Evolutionary conservation across 2,888 invertebrate species (phyloP).

Genomic region (Morinoia aosen): DNA sequence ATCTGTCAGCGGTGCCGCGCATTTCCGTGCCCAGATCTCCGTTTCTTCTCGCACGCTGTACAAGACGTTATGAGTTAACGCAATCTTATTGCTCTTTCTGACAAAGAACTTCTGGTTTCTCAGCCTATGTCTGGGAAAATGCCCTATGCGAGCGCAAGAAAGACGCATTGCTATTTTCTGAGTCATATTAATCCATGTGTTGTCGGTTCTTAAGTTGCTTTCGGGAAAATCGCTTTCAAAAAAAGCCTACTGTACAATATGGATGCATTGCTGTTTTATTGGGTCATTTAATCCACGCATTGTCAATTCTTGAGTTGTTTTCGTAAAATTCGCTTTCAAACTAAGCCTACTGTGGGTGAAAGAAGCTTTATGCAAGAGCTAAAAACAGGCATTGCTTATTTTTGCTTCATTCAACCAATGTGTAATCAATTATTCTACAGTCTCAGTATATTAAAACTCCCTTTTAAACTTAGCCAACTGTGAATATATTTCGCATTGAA

Average conservation of each 20-base stretch:
- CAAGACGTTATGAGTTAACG: neutral
- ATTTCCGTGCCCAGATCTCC: neutral
- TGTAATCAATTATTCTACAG: neutral
- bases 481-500: neutral
- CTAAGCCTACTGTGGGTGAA: neutral
- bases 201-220: too few relatives aligned
- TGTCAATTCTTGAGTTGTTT: too few relatives aligned
- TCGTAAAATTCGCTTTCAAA: too few relatives aligned
- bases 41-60: neutral
- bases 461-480: neutral
- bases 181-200: too few relatives aligned
- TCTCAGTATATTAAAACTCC: neutral
- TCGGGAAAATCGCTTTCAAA: too few relatives aligned
- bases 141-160: too few relatives aligned
- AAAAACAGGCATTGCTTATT: neutral
- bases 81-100: neutral
- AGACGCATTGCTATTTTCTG: too few relatives aligned
- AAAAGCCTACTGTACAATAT: too few relatives aligned
- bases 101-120: neutral
- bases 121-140: too few relatives aligned
- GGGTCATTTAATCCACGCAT: too few relatives aligned
- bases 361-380: neutral
- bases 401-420: neutral
- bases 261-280: too few relatives aligned
- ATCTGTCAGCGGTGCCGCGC: neutral